Base-by-base conservation (phyloP, 2,797 vertebrate species). In the Lates japonicus region DNA sequence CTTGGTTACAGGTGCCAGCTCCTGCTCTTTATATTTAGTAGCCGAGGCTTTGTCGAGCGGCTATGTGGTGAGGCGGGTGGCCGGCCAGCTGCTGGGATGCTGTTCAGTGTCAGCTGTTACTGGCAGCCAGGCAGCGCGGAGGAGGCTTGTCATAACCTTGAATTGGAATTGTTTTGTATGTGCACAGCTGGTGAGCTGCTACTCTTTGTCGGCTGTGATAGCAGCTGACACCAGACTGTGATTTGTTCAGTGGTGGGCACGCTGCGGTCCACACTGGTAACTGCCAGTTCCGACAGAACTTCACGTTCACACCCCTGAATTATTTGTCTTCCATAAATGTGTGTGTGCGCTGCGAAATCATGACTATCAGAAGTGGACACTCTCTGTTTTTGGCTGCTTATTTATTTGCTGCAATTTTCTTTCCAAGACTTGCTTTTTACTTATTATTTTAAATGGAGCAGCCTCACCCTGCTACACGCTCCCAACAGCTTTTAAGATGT, bases 161-260 rank as follows among this genome's bases (percentile, higher is more conserved):
- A 83, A 82, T 86, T 87, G 81, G 86, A 89, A 88, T 85, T 87
- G 87, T 87, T 91, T 87, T 85, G 81, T 92, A 72, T 92, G 85
- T 92, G 90, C 89, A 88, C 93, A 94, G 91, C 93, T 90, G 91
- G 84, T 85, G 85, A 85, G 82, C 83, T 37, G 85, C 78, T 72
- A 10, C 82, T 83, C 78, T 87, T 87, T 90, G 90, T 83, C 69
- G 68, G 59, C 76, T 65, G 71, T 82, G 87, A 90, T 90, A 87
- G 91, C 88, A 76, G 86, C 87, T 83, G 83, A 92, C 87, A 82
- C 82, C 81, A 54, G 74, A 7, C 87, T 85, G 83, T 74, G 88
- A 86, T 90, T 89, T 85, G 86, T 85, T 87, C 60, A 76, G 90
- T 19, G 51, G 63, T 44, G 83, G 80, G 74, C 81, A 59, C 44